Evolutionary conservation across 2,797 vertebrate genomes (phyloP).

Genomic region (Falco novaeseelandiae): DNA sequence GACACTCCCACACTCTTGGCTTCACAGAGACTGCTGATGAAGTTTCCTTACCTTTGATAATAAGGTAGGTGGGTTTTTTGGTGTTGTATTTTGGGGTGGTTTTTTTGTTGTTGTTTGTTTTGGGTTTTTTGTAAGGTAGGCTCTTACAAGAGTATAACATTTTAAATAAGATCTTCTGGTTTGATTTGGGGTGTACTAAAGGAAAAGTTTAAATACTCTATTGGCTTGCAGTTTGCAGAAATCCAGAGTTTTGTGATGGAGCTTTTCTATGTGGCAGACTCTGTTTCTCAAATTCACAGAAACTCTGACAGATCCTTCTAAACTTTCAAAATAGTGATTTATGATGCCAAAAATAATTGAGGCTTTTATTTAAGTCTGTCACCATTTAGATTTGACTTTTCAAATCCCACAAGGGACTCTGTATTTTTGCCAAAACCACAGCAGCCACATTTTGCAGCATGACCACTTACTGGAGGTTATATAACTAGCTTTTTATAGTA

Average conservation of each 20-base stretch:
- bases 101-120: not conserved
- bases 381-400: not conserved
- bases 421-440: not conserved
- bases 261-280: not conserved
- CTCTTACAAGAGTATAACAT: not conserved
- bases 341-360: not conserved
- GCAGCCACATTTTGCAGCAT: not conserved
- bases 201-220: not conserved
- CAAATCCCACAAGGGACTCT: not conserved
- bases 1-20: not conserved
- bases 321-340: not conserved
- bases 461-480: not conserved
- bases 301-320: not conserved
- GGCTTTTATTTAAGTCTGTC: constrained; percentile 1
- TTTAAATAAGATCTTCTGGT: not conserved
- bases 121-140: not conserved
- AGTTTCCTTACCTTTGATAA: not conserved
- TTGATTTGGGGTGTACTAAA: not conserved
- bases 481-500: not conserved
- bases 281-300: not conserved
- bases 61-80: not conserved
- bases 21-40: not conserved
- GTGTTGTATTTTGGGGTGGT: not conserved
- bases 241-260: not conserved
- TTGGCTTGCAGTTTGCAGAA: not conserved